A percentile compares a stretch with the other conserved stretches of the same genome.
Conservation (phyloP, 2,888 invertebrate species). For the Bellardia pandia region DNA sequence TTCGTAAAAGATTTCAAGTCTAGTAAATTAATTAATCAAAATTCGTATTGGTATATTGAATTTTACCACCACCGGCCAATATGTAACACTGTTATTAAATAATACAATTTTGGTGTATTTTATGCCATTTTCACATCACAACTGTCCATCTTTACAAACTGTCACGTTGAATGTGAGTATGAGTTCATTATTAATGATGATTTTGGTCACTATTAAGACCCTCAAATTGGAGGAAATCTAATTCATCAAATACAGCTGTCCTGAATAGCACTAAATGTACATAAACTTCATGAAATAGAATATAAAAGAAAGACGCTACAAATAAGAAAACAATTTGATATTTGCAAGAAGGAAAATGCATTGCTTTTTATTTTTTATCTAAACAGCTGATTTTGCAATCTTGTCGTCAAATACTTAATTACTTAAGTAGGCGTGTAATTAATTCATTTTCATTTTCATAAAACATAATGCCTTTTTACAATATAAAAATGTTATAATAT, state of each 20-base stretch:
- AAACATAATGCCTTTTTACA: no score
- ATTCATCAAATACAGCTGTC: constrained; percentile 47
- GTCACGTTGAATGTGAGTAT: constrained; percentile 34
- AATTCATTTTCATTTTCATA: no score
- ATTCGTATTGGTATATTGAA: constrained; percentile 50
- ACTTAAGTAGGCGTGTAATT: no score
- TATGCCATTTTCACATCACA: constrained; percentile 25
- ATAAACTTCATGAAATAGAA: neutral
- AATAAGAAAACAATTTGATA: neutral
- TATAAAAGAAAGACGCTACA: neutral
- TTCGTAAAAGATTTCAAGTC: neutral
- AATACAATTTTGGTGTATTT: constrained; percentile 51
- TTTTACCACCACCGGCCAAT: constrained; percentile 60
- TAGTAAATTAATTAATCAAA: constrained; percentile 64
- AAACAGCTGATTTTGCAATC: no score
- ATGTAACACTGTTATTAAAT: constrained; percentile 35
- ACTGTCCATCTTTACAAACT: constrained; percentile 53
- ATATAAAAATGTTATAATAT: no score
- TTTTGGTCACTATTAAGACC: constrained; percentile 23
- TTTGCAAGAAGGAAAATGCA: no score
- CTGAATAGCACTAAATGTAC: neutral
- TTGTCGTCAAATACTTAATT: no score
- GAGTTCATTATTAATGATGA: constrained; percentile 62
- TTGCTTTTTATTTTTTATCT: no score
- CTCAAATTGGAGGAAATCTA: neutral